Conservation (phyloP, 2,797 vertebrate species). For the Sylvilagus floridanus region DNA sequence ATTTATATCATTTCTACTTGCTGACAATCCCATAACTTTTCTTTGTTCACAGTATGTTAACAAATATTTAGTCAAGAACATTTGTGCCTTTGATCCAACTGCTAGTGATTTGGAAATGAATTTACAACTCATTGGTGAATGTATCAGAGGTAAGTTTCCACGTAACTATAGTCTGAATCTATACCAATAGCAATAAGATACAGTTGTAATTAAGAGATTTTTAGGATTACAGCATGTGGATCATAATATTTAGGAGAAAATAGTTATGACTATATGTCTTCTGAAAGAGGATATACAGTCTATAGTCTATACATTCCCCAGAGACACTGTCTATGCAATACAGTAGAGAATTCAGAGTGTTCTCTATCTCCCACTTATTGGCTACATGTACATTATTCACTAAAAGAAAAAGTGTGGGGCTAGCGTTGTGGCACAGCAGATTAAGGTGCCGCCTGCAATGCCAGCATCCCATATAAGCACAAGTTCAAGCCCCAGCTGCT, state of each 20-base stretch:
- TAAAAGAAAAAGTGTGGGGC: neutral
- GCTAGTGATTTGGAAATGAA: conserved; percentile 79
- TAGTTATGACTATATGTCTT: conserved; percentile 23
- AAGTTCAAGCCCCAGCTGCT: no score
- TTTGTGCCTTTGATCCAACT: conserved; percentile 89
- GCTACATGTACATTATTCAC: neutral
- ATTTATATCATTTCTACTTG: neutral
- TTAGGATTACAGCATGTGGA: conserved; percentile 7
- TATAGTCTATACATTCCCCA: neutral
- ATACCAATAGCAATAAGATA: conserved; percentile 50
- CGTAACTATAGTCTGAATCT: conserved; percentile 41
- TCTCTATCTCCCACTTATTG: neutral
- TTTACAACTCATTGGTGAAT: conserved; percentile 79
- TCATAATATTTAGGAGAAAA: conserved; percentile 41
- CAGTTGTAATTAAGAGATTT: conserved; percentile 24
- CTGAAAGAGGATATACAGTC: conserved; percentile 33
- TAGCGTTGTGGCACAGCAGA: no score
- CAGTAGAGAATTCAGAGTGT: conserved; percentile 4
- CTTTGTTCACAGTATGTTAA: conserved; percentile 87
- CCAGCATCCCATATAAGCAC: no score
- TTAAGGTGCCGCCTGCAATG: no score
- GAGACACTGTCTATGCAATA: neutral
- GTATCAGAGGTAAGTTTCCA: conserved; percentile 86
- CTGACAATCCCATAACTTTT: conserved; percentile 45
- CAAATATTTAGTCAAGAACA: conserved; percentile 84